Conservation (phyloP, 1,140 invertebrate genomes). For the Drepana arcuata region DNA sequence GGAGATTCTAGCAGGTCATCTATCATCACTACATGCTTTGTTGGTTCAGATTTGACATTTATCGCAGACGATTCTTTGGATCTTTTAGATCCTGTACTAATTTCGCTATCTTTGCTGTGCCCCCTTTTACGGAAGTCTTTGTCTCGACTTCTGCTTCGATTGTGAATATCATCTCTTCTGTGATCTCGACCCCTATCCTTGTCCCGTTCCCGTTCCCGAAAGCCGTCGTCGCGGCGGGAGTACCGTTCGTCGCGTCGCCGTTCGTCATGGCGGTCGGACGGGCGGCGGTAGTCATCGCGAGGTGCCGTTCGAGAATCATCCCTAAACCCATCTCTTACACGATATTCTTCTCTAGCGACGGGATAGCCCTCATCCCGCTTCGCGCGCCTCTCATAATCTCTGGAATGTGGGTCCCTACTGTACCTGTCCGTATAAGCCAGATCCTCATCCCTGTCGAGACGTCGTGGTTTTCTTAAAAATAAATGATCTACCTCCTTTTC, state of each 20-base stretch:
- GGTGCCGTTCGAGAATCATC: not conserved
- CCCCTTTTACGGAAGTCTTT: slow-evolving; percentile 46
- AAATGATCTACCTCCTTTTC: slow-evolving; percentile 50
- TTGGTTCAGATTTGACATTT: slow-evolving; percentile 6
- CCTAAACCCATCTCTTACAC: slow-evolving; percentile 20
- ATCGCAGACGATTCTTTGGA: slow-evolving; percentile 12
- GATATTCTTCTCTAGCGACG: slow-evolving; percentile 11
- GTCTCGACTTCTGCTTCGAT: slow-evolving; percentile 31
- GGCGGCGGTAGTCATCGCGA: too few species aligned
- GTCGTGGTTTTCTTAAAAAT: slow-evolving; percentile 34
- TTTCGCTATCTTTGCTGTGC: slow-evolving; percentile 34
- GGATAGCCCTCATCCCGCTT: slow-evolving; percentile 18
- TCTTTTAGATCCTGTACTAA: slow-evolving; percentile 27
- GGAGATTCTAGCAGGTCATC: slow-evolving; percentile 87
- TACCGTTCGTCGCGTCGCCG: slow-evolving; percentile 9
- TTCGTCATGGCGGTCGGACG: not conserved
- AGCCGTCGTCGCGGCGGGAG: slow-evolving; percentile 6
- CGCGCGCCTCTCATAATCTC: slow-evolving; percentile 28
- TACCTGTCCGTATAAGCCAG: slow-evolving; percentile 7
- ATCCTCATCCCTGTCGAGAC: slow-evolving; percentile 19
- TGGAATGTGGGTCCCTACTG: slow-evolving; percentile 11
- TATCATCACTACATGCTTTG: slow-evolving; percentile 75
- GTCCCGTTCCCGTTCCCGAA: slow-evolving; percentile 17
- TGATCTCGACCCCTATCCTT: slow-evolving; percentile 18
- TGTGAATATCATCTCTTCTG: slow-evolving; percentile 16